Percentiles rank a stretch among this genome's conserved stretches.
Conservation (phyloP, 2,113 vertebrate genomes). For the Campylomormyrus numenius region DNA sequence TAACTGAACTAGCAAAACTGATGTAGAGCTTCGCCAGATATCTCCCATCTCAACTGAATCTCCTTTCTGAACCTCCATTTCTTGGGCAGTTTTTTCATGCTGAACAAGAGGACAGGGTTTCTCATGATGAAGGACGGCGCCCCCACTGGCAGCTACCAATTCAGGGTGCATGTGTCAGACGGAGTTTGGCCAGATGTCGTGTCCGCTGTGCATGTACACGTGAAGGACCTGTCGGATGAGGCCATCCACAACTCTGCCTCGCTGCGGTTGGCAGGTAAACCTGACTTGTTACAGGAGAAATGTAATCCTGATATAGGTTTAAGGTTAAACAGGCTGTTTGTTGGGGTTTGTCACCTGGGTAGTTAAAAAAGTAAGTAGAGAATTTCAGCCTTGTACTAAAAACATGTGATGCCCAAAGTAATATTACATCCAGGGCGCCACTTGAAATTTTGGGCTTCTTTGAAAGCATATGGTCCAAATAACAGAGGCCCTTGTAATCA, state of each 20-base stretch:
- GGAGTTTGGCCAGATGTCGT: slow-evolving; percentile 76
- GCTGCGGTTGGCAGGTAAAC: slow-evolving; percentile 67
- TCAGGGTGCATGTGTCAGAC: slow-evolving; percentile 75
- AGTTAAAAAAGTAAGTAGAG: background rate
- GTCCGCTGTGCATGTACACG: slow-evolving; percentile 65
- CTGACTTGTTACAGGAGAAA: background rate
- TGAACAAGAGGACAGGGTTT: slow-evolving; percentile 77
- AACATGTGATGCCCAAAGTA: background rate
- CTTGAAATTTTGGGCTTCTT: background rate
- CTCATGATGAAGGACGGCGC: slow-evolving; percentile 72
- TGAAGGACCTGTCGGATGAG: slow-evolving; percentile 70
- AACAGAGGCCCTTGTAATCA: background rate
- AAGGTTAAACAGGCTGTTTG: background rate
- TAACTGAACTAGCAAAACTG: background rate
- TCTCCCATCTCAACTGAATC: background rate
- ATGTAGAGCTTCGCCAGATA: background rate
- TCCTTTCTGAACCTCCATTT: background rate
- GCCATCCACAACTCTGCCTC: slow-evolving; percentile 72
- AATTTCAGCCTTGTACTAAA: background rate
- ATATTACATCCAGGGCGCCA: background rate
- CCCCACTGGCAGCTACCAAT: slow-evolving; percentile 65
- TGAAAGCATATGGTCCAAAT: background rate
- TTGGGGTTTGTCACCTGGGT: background rate
- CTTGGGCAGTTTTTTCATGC: slow-evolving; percentile 65
- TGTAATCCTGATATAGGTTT: background rate